Percentiles rank a stretch among this genome's conserved stretches.
Evolutionary conservation across 2,888 invertebrate species (phyloP).

Genomic region (Biston stratarius): DNA sequence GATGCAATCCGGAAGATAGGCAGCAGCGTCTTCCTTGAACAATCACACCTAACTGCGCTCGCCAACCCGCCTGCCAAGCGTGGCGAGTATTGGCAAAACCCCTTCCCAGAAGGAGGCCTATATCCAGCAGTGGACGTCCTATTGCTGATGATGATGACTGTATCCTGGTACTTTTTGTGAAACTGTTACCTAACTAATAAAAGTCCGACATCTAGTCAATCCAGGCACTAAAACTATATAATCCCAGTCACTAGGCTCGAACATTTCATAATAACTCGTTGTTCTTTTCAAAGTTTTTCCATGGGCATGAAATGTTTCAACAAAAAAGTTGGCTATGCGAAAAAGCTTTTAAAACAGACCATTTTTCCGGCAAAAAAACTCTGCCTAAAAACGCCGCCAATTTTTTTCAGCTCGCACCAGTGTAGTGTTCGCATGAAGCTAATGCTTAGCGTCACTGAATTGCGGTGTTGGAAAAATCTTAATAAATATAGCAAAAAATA

Average conservation of each 20-base stretch:
- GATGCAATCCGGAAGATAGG: too few relatives aligned
- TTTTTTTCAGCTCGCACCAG: conserved; percentile 19
- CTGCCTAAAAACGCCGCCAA: conserved; percentile 27
- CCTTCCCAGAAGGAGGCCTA: too few relatives aligned
- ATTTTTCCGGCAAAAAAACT: conserved; percentile 37
- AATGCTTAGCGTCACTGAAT: conserved; percentile 1
- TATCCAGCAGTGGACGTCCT: too few relatives aligned
- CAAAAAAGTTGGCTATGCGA: conserved; percentile 43
- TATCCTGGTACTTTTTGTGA: too few relatives aligned
- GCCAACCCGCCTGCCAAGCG: too few relatives aligned
- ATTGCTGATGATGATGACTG: too few relatives aligned
- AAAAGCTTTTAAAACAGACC: conserved; percentile 48
- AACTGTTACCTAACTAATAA: too few relatives aligned
- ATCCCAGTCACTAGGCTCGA: not conserved
- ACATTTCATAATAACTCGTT: conserved; percentile 18
- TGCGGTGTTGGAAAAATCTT: not conserved
- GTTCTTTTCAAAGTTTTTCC: conserved; percentile 40
- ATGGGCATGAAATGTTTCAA: conserved; percentile 38
- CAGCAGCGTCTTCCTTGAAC: too few relatives aligned
- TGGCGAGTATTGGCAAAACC: too few relatives aligned
- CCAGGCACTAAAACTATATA: not conserved
- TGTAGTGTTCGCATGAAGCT: not conserved
- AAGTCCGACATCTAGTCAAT: too few relatives aligned
- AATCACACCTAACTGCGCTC: too few relatives aligned
- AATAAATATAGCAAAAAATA: not conserved